Conservation (phyloP, 2,888 invertebrate genomes). For the Schizaphis graminum region DNA sequence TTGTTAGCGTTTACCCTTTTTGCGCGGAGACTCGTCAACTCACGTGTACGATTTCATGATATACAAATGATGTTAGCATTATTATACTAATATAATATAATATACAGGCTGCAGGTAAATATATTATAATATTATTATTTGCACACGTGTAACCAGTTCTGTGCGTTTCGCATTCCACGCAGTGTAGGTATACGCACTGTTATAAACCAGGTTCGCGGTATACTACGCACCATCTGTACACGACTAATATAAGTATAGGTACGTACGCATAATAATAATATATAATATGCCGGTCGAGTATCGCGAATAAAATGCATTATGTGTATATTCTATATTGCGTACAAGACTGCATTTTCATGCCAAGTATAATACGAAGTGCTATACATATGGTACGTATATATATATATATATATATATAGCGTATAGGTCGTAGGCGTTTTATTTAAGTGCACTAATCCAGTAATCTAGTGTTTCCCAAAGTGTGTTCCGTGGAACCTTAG, state of each 20-base stretch:
- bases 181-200: not conserved
- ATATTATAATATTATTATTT: not conserved
- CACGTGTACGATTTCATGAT: not conserved
- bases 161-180: not conserved
- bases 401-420: too few species aligned
- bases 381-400: not conserved
- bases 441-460: not conserved
- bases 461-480: too few species aligned
- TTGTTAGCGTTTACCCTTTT: not conserved
- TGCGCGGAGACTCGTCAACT: not conserved
- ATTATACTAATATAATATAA: not conserved
- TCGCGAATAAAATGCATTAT: not conserved
- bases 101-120: not conserved
- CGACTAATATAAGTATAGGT: too few species aligned
- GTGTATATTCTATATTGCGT: not conserved
- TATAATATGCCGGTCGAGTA: not conserved
- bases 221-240: not conserved
- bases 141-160: not conserved
- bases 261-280: not conserved
- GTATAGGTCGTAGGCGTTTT: not conserved
- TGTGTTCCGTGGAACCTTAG: too few species aligned
- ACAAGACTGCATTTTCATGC: not conserved
- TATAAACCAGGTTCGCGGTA: not conserved
- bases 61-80: not conserved
- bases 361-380: not conserved